These are phyloP conservation scores for Melospiza melodia DNA, from an alignment of 2,113 vertebrate species.

Conservation along the genomic window DNA sequence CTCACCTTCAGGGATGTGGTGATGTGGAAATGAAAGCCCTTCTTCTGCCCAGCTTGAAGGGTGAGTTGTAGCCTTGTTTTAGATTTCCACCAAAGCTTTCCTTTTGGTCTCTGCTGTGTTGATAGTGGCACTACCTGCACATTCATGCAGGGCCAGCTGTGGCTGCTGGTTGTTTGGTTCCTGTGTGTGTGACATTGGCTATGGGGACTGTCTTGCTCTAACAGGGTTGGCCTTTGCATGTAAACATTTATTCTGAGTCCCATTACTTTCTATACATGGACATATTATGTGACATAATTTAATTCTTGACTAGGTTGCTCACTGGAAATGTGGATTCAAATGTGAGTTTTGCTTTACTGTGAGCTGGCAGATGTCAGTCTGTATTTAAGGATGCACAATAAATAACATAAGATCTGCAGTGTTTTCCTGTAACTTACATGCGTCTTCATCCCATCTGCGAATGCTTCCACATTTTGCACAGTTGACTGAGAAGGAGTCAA, in stretches of 20 bases:
- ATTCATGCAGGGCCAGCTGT: background rate
- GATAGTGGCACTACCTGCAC: background rate
- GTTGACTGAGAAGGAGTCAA: background rate
- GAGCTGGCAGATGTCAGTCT: background rate
- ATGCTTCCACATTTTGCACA: background rate
- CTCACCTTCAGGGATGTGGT: background rate
- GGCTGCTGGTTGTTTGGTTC: background rate
- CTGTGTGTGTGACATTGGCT: background rate
- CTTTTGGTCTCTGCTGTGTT: background rate
- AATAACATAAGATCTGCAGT: background rate
- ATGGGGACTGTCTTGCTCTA: background rate
- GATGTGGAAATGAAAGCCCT: background rate
- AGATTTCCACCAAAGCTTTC: background rate
- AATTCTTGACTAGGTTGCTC: background rate
- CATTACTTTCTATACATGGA: background rate
- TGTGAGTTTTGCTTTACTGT: background rate
- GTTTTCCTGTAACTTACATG: background rate
- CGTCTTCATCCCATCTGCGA: background rate
- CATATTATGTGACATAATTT: background rate
- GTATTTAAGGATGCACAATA: background rate
- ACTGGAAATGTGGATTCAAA: background rate
- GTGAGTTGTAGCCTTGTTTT: background rate
- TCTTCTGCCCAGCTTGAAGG: background rate
- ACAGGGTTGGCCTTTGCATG: background rate
- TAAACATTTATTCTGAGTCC: background rate